phyloP scores from a whole-genome alignment of 2,797 vertebrate genomes.

The Peromyscus attwateri region DNA sequence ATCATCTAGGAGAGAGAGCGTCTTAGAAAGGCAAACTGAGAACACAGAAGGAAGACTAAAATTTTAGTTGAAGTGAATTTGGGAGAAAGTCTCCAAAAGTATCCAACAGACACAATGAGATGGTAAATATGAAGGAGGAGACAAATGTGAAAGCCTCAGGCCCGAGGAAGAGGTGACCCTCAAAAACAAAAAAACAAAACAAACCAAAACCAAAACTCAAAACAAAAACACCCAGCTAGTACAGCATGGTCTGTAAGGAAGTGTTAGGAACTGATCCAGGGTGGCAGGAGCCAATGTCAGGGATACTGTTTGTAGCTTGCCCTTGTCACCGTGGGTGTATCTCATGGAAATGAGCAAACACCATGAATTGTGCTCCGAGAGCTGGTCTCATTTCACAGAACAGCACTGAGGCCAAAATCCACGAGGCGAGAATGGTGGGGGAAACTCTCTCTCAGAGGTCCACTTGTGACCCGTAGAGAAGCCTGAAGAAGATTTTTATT shows the following conservation, averaged over 20 bases:
- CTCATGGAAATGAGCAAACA: not conserved
- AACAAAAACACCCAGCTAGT: not conserved
- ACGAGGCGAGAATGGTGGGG: not conserved
- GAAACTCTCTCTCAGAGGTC: not conserved
- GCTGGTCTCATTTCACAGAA: not conserved
- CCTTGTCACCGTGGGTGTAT: not conserved
- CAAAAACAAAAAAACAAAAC: not conserved
- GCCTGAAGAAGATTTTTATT: constrained; percentile 7
- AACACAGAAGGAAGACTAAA: constrained; percentile 30
- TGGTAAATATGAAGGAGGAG: constrained; percentile 13
- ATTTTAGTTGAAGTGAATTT: constrained; percentile 42
- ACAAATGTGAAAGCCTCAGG: not conserved
- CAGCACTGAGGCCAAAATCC: not conserved
- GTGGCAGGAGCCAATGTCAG: not conserved
- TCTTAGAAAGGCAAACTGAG: constrained; percentile 28
- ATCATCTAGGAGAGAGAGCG: not conserved
- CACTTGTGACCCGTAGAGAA: not conserved
- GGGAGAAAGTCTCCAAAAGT: not conserved
- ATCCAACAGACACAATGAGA: not conserved
- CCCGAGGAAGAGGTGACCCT: not conserved
- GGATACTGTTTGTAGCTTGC: not conserved
- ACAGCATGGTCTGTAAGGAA: not conserved
- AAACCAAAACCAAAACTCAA: too few relatives aligned
- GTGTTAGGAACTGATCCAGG: too few relatives aligned
- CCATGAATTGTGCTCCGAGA: not conserved